These are phyloP conservation scores for Diachrysia chrysitis DNA, from an alignment of 2,888 invertebrate genomes.

Conservation along the genomic window DNA sequence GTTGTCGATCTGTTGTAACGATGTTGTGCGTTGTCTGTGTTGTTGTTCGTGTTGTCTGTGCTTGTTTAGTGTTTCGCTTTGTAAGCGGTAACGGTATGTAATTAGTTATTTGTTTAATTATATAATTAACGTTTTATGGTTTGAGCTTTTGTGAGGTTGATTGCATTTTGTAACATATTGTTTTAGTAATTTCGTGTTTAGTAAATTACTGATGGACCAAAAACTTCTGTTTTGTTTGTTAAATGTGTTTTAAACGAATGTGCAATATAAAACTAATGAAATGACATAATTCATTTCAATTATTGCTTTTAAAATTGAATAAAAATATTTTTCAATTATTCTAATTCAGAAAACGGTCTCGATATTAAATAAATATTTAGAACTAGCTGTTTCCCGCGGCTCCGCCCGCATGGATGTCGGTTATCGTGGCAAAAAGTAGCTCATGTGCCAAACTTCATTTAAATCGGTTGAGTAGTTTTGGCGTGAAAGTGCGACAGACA, in stretches of 20 bases:
- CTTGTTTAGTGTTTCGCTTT: constrained; percentile 39
- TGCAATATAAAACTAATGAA: too few relatives aligned
- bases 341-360: too few relatives aligned
- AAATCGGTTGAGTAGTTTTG: too few relatives aligned
- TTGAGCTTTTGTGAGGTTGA: background rate
- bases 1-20: constrained; percentile 16
- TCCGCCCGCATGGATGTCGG: too few relatives aligned
- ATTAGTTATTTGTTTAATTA: background rate
- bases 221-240: background rate
- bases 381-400: too few relatives aligned
- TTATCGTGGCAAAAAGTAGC: too few relatives aligned
- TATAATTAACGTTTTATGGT: background rate
- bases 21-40: constrained; percentile 46
- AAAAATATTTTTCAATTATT: background rate
- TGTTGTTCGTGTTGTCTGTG: constrained; percentile 47
- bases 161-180: background rate
- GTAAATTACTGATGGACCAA: background rate
- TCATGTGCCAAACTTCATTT: too few relatives aligned
- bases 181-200: background rate
- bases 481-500: too few relatives aligned
- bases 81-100: constrained; percentile 35
- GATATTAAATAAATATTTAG: too few relatives aligned
- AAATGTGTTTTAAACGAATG: background rate
- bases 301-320: background rate
- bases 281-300: background rate